Percentiles rank a stretch among this genome's conserved stretches.
phyloP scores from a whole-genome alignment of 2,797 vertebrate genomes.

The Ctenosaura bakeri region DNA sequence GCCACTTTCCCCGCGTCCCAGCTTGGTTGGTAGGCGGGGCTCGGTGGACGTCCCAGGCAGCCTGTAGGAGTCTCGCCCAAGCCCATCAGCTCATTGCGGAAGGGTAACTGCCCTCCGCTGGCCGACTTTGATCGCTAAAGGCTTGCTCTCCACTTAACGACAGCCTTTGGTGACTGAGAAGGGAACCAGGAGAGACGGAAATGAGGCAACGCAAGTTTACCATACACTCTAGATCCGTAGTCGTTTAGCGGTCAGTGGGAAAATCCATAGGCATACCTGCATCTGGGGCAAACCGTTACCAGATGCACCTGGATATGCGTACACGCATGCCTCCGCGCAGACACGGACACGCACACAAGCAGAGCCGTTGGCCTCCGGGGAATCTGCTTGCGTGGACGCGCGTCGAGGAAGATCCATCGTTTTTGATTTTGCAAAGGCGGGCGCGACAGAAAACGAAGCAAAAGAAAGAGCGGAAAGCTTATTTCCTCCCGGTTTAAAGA shows the following conservation, averaged over 20 bases:
- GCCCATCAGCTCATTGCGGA: not conserved
- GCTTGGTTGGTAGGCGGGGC: not conserved
- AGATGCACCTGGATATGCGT: not conserved
- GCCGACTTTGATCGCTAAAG: not conserved
- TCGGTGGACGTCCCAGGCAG: not conserved
- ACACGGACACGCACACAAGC: no score
- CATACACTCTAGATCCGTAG: not conserved
- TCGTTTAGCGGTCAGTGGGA: not conserved
- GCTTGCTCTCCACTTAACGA: not conserved
- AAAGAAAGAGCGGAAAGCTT: no score
- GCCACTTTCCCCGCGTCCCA: not conserved
- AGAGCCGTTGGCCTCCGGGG: no score
- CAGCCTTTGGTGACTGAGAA: not conserved
- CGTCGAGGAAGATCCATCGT: no score
- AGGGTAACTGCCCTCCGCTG: not conserved
- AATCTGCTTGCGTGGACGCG: no score
- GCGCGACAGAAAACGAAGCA: no score
- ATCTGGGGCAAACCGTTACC: not conserved
- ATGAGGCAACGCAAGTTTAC: not conserved
- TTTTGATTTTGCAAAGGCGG: no score
- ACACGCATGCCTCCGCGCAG: not conserved
- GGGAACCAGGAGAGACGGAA: no score
- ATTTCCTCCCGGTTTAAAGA: no score
- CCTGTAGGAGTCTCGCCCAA: not conserved
- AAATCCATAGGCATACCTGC: not conserved